These are phyloP conservation scores for Amaurobius ferox DNA, from an alignment of 2,888 invertebrate genomes.

Conservation along the genomic window DNA sequence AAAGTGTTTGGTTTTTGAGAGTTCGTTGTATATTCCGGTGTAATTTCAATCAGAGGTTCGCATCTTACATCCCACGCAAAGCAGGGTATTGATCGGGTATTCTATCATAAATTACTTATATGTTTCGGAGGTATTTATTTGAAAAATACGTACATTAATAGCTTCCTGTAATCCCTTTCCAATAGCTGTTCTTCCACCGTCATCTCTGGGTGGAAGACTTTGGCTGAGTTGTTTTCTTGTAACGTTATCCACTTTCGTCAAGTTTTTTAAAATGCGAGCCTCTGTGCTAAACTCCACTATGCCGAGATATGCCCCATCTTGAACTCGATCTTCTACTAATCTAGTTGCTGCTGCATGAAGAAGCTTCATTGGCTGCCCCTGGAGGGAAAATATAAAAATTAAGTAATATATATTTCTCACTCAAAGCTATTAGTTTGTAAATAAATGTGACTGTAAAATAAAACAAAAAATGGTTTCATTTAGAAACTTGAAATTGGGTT, in stretches of 20 bases:
- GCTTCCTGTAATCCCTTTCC: constrained; percentile 73
- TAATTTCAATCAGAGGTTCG: no score
- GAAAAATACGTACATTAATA: constrained; percentile 37
- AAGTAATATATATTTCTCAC: no score
- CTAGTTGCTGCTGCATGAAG: constrained; percentile 81
- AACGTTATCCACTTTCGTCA: constrained; percentile 71
- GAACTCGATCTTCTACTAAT: constrained; percentile 81
- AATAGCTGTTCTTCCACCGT: constrained; percentile 74
- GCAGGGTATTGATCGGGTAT: no score
- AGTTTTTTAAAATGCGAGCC: constrained; percentile 57
- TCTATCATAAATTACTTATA: no score
- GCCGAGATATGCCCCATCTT: constrained; percentile 76
- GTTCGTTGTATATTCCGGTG: no score
- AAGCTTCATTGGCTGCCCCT: constrained; percentile 81
- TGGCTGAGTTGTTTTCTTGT: constrained; percentile 70
- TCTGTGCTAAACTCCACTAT: constrained; percentile 75
- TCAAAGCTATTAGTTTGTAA: no score
- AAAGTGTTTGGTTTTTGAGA: no score
- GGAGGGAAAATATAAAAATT: constrained; percentile 24
- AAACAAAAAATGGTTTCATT: no score
- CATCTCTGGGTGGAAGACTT: constrained; percentile 73
- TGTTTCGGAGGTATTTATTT: no score
- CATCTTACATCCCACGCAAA: no score
- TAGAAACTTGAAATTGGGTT: no score
- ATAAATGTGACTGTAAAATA: no score